Evolutionary conservation across 2,797 vertebrate genomes (phyloP).

Genomic region (Austrolebias charrua): DNA sequence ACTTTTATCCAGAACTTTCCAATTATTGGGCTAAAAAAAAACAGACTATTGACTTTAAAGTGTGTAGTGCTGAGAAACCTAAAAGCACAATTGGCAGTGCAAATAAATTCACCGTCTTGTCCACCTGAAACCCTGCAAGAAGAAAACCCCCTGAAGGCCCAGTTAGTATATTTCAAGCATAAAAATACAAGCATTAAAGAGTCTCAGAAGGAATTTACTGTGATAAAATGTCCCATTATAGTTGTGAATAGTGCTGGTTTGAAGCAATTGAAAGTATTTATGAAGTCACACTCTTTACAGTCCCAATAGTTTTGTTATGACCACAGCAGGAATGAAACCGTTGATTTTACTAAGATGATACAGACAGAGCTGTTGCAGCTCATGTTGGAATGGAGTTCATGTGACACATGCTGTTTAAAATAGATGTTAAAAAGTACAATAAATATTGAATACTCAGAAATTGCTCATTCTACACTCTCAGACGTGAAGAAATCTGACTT

Average conservation of each 20-base stretch:
- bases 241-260: slow-evolving; percentile 11
- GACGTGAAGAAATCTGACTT: slow-evolving; percentile 5
- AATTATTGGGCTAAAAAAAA: slow-evolving; percentile 6
- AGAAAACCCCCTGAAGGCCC: background rate
- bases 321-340: slow-evolving; percentile 10
- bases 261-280: slow-evolving; percentile 30
- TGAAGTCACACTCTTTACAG: background rate
- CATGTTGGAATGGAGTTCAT: slow-evolving; percentile 5
- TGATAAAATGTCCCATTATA: slow-evolving; percentile 17
- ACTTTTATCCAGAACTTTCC: slow-evolving; percentile 5
- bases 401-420: background rate
- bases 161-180: slow-evolving; percentile 21
- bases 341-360: slow-evolving; percentile 6
- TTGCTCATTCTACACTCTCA: background rate
- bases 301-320: slow-evolving; percentile 5
- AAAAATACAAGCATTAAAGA: slow-evolving; percentile 12
- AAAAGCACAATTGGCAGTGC: background rate
- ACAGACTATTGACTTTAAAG: slow-evolving; percentile 3
- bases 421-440: background rate
- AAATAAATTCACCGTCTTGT: background rate
- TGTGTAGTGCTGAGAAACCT: background rate
- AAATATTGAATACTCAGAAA: slow-evolving; percentile 9
- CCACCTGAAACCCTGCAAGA: background rate
- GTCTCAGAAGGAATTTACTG: slow-evolving; percentile 10
- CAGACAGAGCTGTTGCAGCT: background rate